Percentiles rank a stretch among this genome's conserved stretches.
phyloP scores from a whole-genome alignment of 2,888 invertebrate genomes.

The Caenorhabditis macrosperma region DNA sequence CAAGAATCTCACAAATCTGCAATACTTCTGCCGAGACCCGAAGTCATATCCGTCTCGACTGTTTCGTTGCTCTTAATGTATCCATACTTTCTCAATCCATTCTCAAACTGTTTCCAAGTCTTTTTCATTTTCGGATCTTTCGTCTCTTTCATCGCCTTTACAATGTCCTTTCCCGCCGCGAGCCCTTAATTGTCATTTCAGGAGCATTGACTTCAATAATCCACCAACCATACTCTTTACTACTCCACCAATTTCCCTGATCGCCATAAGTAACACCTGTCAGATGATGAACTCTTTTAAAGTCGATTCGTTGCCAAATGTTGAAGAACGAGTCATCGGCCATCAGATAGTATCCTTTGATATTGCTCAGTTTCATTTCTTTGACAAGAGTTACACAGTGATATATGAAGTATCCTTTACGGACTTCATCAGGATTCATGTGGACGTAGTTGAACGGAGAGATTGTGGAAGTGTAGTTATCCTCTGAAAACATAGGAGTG shows the following conservation, averaged over 20 bases:
- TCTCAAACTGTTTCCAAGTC: conserved; percentile 17
- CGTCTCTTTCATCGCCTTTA: not conserved
- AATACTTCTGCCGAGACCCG: conserved; percentile 11
- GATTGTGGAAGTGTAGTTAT: conserved; percentile 18
- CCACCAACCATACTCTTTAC: not conserved
- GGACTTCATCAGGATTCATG: conserved; percentile 46
- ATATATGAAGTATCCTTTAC: conserved; percentile 30
- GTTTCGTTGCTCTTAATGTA: conserved; percentile 19
- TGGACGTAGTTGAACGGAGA: conserved; percentile 50
- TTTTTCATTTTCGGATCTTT: not conserved
- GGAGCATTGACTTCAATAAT: not conserved
- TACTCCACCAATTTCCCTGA: not conserved
- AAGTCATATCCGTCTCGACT: conserved; percentile 3
- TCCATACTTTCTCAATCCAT: conserved; percentile 12
- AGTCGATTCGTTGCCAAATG: conserved; percentile 55
- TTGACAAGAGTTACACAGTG: conserved; percentile 44
- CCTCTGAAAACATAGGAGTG: not conserved
- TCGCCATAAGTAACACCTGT: not conserved
- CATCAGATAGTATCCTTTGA: conserved; percentile 46
- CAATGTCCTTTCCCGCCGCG: not conserved
- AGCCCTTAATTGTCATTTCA: not conserved
- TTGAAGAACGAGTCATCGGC: conserved; percentile 52
- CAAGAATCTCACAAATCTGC: conserved; percentile 38
- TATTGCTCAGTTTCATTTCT: conserved; percentile 40
- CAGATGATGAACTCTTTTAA: conserved; percentile 18